Evolutionary conservation across 1,140 invertebrate genomes (phyloP).

Genomic region (Chlorops oryzae): DNA sequence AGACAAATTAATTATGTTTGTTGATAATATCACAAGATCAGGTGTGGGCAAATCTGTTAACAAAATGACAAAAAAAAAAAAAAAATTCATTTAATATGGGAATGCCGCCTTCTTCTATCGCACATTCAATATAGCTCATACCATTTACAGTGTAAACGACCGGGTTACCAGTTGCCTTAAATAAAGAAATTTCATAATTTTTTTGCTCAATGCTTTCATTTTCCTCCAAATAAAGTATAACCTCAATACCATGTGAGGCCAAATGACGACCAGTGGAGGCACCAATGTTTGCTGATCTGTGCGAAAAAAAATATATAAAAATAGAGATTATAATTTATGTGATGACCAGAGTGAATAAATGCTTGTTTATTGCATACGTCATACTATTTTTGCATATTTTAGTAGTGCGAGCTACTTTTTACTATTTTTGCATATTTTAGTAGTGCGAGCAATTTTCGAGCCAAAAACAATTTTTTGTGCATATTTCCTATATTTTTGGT

Average conservation of each 20-base stretch:
- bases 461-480: no score
- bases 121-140: constrained; percentile 18
- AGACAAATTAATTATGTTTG: constrained; percentile 36
- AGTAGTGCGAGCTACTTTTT: no score
- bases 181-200: constrained; percentile 45
- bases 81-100: not conserved
- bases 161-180: constrained; percentile 41
- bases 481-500: no score
- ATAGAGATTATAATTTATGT: not conserved
- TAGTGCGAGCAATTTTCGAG: no score
- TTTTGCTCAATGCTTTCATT: constrained; percentile 47
- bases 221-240: constrained; percentile 60
- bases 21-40: constrained; percentile 46
- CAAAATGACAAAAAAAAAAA: not conserved
- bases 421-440: no score
- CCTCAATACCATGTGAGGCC: constrained; percentile 72
- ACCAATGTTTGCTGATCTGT: constrained; percentile 60
- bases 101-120: no score
- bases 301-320: not conserved
- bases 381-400: no score
- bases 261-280: constrained; percentile 73
- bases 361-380: no score
- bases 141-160: constrained; percentile 38
- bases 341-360: no score
- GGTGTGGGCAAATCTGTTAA: constrained; percentile 34